Evolutionary conservation across 1,140 invertebrate genomes (phyloP).

Genomic region (Bombus consobrinus): DNA sequence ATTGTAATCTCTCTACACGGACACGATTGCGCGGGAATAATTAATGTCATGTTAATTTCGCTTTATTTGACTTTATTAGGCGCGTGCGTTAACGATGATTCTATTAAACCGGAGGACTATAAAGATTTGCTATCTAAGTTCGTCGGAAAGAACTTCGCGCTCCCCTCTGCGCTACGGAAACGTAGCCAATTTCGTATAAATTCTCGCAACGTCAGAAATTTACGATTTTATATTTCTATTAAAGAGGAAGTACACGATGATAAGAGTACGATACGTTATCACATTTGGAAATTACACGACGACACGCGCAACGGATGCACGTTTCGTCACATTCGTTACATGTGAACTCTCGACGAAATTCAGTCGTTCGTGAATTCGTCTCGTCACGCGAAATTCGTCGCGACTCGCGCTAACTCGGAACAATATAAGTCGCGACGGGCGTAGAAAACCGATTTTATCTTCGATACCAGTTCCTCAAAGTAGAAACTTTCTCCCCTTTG

Average conservation of each 20-base stretch:
- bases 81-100: neutral
- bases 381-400: neutral
- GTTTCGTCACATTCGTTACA: conserved; percentile 13
- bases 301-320: conserved; percentile 39
- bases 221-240: neutral
- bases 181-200: neutral
- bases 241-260: neutral
- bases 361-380: neutral
- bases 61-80: neutral
- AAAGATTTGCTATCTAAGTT: neutral
- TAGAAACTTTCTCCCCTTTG: conserved; percentile 37
- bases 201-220: neutral
- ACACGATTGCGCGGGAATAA: neutral
- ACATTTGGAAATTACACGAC: neutral
- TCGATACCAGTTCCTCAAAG: neutral
- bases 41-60: neutral
- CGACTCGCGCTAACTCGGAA: no score
- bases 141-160: neutral
- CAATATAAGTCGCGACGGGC: neutral
- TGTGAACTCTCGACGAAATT: neutral
- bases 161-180: neutral
- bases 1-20: neutral
- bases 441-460: conserved; percentile 6
- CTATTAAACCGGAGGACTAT: neutral
- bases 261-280: neutral